phyloP scores from a whole-genome alignment of 2,797 vertebrate species.

The Paedocypris micromegethes region DNA sequence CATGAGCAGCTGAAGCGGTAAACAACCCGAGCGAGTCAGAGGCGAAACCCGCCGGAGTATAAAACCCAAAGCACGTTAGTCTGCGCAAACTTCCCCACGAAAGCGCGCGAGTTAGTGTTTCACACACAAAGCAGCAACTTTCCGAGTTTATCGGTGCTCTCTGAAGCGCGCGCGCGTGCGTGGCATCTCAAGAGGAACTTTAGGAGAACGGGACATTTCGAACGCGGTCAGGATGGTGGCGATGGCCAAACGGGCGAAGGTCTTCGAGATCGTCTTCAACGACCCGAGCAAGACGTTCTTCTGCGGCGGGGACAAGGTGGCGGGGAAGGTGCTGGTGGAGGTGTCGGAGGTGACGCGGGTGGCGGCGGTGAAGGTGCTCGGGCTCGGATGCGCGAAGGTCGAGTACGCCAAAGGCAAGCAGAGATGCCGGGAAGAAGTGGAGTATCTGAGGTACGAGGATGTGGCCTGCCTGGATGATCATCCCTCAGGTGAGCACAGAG shows the following conservation, averaged over 20 bases:
- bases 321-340: conserved; percentile 76
- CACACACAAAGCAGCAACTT: background rate
- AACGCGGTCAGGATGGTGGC: conserved; percentile 72
- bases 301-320: conserved; percentile 83
- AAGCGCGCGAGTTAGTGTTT: background rate
- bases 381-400: conserved; percentile 81
- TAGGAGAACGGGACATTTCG: background rate
- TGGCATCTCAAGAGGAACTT: no score
- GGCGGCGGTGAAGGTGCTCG: conserved; percentile 67
- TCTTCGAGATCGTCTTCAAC: conserved; percentile 70
- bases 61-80: conserved; percentile 52
- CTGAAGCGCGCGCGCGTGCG: no score
- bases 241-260: conserved; percentile 80
- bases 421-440: conserved; percentile 79
- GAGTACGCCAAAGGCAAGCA: conserved; percentile 85
- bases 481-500: conserved; percentile 69
- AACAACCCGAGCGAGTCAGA: conserved; percentile 44
- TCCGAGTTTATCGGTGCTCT: no score
- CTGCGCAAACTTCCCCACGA: conserved; percentile 9
- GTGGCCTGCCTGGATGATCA: conserved; percentile 74
- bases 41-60: conserved; percentile 48
- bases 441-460: conserved; percentile 81
- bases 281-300: conserved; percentile 79
- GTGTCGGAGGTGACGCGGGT: conserved; percentile 79
- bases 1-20: conserved; percentile 43